A percentile compares a stretch with the other conserved stretches of the same genome.
phyloP scores from a whole-genome alignment of 2,797 vertebrate species.

The Phrynocephalus forsythii region DNA sequence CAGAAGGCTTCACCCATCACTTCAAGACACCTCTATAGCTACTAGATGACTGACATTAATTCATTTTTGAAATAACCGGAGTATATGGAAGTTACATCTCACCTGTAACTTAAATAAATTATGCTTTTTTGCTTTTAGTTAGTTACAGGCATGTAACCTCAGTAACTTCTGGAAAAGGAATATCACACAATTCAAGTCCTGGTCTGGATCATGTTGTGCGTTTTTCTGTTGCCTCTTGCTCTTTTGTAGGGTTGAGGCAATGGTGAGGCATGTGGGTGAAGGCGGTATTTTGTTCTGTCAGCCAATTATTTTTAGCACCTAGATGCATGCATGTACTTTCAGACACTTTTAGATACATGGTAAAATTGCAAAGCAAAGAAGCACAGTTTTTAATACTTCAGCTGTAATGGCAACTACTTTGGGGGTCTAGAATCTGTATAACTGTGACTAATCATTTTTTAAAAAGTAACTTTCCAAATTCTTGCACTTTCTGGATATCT shows the following conservation, averaged over 20 bases:
- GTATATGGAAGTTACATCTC: not conserved
- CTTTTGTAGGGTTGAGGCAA: not conserved
- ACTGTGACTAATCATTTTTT: not conserved
- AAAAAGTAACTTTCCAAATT: not conserved
- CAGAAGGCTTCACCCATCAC: too few relatives aligned
- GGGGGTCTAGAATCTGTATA: not conserved
- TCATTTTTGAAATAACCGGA: not conserved
- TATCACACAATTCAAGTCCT: not conserved
- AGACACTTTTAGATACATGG: not conserved
- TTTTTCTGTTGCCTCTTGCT: not conserved
- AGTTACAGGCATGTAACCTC: not conserved
- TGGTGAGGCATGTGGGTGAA: not conserved
- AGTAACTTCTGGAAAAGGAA: not conserved
- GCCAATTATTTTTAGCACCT: not conserved
- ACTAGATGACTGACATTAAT: too few relatives aligned
- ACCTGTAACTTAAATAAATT: not conserved
- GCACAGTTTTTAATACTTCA: not conserved
- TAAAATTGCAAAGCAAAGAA: too few relatives aligned
- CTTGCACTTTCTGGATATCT: not conserved
- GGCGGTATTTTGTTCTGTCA: not conserved
- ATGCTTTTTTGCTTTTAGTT: not conserved
- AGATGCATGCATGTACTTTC: not conserved
- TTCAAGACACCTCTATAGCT: not conserved
- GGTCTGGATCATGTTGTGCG: not conserved
- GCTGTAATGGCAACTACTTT: not conserved